Base-by-base conservation (phyloP, 2,888 invertebrate genomes). In the Mesochorus sp. region DNA sequence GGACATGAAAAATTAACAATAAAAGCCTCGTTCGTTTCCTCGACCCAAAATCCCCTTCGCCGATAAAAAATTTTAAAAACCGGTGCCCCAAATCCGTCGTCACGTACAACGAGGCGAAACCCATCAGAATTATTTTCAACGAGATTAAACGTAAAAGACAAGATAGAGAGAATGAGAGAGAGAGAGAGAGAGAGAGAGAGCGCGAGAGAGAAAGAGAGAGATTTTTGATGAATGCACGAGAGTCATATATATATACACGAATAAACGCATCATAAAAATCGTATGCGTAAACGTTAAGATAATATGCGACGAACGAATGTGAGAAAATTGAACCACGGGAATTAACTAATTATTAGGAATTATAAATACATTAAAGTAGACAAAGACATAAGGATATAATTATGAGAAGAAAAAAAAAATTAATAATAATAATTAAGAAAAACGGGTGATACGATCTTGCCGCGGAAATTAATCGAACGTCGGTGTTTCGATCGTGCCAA, bases 91-190 rank as follows among this genome's bases (percentile, higher is more conserved):
- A 28, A 73, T 59, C 59, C 61, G 76, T 71, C 66, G 66, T 14
- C n/a, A n/a, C 71, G 64, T 59, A 70, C 62, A 70, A 75, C 73
- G 70, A 78, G 74, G 72, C 68, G 28, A 76, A n/a, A 75, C 72
- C 68, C 64, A 66, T 74, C 66, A 51, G 42, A 61, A 80, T 79
- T 77, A 77, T 82, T 81, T 80, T 79, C 80, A 81, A 76, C 66
- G 76, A 76, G 59, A 75, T 44, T 68, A 17, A 70, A 67, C 42
- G 67, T 51, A 42, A 62, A 67, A 68, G 8, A 31, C 61, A 55
- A 21, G 51, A 53, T 44, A 74, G 68, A 68, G 37, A 34, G 42
- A 12, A 14, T 55, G 26, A 26, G 28, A 24, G 4, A 12, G 4
- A 42, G 44, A 31, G 62, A 21, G 37, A 1, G 64, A 51, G 51